These are phyloP conservation scores for Holacanthus passer DNA, from an alignment of 2,113 vertebrate genomes.

Conservation along the genomic window DNA sequence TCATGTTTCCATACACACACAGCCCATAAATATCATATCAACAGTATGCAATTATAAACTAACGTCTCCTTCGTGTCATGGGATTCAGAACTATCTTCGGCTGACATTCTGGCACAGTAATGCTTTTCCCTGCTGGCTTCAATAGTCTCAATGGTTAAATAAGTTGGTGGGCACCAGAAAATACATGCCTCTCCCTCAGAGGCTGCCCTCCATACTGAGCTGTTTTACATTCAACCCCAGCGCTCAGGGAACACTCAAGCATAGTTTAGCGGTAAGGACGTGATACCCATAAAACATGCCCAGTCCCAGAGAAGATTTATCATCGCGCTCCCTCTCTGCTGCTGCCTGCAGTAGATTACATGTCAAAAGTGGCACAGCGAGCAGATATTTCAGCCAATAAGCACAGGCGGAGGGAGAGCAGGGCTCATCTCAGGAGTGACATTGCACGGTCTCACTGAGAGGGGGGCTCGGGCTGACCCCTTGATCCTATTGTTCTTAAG, in stretches of 20 bases:
- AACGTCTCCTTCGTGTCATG: background rate
- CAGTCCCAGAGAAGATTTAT: slow-evolving; percentile 65
- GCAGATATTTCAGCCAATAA: slow-evolving; percentile 81
- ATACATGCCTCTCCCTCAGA: slow-evolving; percentile 27
- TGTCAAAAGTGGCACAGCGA: slow-evolving; percentile 74
- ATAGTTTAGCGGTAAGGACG: slow-evolving; percentile 64
- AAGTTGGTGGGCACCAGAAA: slow-evolving; percentile 45
- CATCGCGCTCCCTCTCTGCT: slow-evolving; percentile 45
- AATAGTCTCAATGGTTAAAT: slow-evolving; percentile 14
- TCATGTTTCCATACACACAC: no score
- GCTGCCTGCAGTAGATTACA: slow-evolving; percentile 76
- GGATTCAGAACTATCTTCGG: slow-evolving; percentile 18
- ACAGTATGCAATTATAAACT: background rate
- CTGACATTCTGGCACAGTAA: background rate
- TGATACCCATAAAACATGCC: slow-evolving; percentile 70
- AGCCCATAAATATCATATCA: background rate
- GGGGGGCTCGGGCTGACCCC: slow-evolving; percentile 60
- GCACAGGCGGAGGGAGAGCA: slow-evolving; percentile 24
- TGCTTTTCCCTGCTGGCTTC: slow-evolving; percentile 2
- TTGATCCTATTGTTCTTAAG: slow-evolving; percentile 77
- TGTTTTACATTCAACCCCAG: slow-evolving; percentile 63
- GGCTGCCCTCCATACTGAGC: slow-evolving; percentile 6
- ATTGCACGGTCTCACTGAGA: slow-evolving; percentile 40
- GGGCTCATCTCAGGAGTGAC: slow-evolving; percentile 53
- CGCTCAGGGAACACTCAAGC: slow-evolving; percentile 60